Evolutionary conservation across 2,113 vertebrate genomes (phyloP).

Genomic region (Syngnathus floridae): DNA sequence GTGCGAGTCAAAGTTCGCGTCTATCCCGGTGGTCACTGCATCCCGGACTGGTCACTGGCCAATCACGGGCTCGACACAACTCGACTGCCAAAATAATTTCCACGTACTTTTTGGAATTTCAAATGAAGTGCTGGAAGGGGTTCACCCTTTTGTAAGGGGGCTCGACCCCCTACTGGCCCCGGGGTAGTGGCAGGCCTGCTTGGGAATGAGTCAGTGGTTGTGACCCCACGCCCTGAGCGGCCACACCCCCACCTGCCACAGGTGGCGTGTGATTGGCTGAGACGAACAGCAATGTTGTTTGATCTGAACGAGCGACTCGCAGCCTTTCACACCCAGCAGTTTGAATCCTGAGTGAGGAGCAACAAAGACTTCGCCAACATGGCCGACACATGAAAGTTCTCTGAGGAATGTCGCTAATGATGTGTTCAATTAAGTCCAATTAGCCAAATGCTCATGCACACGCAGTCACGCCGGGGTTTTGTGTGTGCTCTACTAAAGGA

Average conservation of each 20-base stretch:
- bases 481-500: conserved; percentile 36
- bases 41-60: no score
- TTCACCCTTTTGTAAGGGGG: no score
- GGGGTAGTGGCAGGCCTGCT: no score
- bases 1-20: no score
- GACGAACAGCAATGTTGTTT: conserved; percentile 12
- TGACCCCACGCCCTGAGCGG: not conserved
- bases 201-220: no score
- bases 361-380: not conserved
- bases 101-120: no score
- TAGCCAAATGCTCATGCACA: conserved; percentile 40
- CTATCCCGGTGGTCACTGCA: no score
- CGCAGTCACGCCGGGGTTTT: conserved; percentile 10
- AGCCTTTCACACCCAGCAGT: conserved; percentile 2
- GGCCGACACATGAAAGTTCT: conserved; percentile 26
- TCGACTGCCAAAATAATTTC: no score
- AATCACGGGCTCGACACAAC: no score
- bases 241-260: not conserved
- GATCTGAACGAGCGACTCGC: conserved; percentile 26
- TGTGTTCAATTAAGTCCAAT: conserved; percentile 65
- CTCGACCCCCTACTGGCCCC: no score
- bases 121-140: no score
- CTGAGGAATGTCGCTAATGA: conserved; percentile 62
- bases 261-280: not conserved
- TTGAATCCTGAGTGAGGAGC: conserved; percentile 18